Percentiles rank a stretch among this genome's conserved stretches.
These are phyloP conservation scores for Amblyjoppa proteus DNA, from an alignment of 2,888 invertebrate genomes.

Conservation along the genomic window DNA sequence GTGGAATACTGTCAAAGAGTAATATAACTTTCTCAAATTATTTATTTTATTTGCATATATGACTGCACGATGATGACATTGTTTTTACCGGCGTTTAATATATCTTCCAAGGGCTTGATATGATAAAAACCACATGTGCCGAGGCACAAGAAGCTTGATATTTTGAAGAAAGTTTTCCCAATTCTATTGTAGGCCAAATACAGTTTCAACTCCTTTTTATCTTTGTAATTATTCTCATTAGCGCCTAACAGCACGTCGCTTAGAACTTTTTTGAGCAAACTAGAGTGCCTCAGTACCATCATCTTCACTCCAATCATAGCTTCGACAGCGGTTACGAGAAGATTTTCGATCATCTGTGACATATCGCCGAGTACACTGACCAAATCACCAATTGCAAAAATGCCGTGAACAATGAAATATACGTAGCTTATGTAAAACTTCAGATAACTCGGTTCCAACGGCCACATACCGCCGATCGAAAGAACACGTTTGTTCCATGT, in stretches of 20 bases:
- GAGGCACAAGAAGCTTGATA: conserved; percentile 25
- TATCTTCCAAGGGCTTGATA: conserved; percentile 27
- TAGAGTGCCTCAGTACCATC: conserved; percentile 47
- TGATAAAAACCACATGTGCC: conserved; percentile 32
- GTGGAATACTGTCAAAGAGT: conserved; percentile 37
- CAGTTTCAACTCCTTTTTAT: conserved; percentile 37
- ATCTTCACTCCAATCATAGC: conserved; percentile 45
- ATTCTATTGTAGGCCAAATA: conserved; percentile 36
- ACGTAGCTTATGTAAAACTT: conserved; percentile 40
- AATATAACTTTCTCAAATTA: not conserved
- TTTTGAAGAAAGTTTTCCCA: conserved; percentile 31
- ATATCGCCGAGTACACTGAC: conserved; percentile 36
- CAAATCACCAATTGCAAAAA: conserved; percentile 34
- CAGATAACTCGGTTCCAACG: conserved; percentile 14
- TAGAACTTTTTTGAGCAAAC: conserved; percentile 24
- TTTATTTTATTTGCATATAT: not conserved
- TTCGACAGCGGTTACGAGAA: conserved; percentile 38
- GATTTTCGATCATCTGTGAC: conserved; percentile 49
- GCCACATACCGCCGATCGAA: conserved; percentile 54
- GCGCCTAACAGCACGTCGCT: not conserved
- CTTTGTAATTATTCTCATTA: conserved; percentile 25
- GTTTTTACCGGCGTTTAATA: conserved; percentile 17
- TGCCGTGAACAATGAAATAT: conserved; percentile 29
- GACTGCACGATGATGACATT: no score
- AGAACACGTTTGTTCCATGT: conserved; percentile 52